Conservation (phyloP, 2,797 vertebrate species). For the Acrossocheilus wenchowensis region DNA sequence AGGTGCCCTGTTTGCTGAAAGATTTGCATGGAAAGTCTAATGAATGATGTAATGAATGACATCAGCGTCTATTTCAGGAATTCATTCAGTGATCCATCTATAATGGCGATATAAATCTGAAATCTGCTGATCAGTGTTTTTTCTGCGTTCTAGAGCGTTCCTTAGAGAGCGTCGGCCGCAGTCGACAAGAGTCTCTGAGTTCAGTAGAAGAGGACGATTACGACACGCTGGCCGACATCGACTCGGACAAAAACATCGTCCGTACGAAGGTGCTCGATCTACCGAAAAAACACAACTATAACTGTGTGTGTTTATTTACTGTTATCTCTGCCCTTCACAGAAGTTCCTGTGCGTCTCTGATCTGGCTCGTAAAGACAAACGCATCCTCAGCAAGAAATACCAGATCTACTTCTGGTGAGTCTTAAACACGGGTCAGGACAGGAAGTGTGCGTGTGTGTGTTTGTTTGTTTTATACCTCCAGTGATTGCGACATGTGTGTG, state of each 20-base stretch:
- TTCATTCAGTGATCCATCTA: not conserved
- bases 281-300: too few species aligned
- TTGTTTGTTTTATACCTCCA: not conserved
- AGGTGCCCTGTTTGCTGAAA: not conserved
- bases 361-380: conserved; percentile 93
- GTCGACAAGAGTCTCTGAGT: conserved; percentile 91
- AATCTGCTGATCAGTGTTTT: not conserved
- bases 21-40: not conserved
- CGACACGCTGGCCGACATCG: conserved; percentile 90
- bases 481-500: not conserved
- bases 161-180: conserved; percentile 81
- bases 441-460: not conserved
- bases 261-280: conserved; percentile 88
- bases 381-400: conserved; percentile 94
- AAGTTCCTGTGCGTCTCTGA: conserved; percentile 93
- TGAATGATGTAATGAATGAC: too few species aligned
- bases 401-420: conserved; percentile 99
- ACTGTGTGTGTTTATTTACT: conserved; percentile 65
- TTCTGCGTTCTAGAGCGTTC: conserved; percentile 77
- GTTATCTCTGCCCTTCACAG: conserved; percentile 69
- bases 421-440: not conserved
- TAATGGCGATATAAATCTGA: not conserved
- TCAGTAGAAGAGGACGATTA: conserved; percentile 96
- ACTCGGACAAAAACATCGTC: conserved; percentile 96
- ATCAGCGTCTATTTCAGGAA: not conserved